These are phyloP conservation scores for Drosophila percnosoma DNA, from an alignment of 2,888 invertebrate species.

Conservation along the genomic window DNA sequence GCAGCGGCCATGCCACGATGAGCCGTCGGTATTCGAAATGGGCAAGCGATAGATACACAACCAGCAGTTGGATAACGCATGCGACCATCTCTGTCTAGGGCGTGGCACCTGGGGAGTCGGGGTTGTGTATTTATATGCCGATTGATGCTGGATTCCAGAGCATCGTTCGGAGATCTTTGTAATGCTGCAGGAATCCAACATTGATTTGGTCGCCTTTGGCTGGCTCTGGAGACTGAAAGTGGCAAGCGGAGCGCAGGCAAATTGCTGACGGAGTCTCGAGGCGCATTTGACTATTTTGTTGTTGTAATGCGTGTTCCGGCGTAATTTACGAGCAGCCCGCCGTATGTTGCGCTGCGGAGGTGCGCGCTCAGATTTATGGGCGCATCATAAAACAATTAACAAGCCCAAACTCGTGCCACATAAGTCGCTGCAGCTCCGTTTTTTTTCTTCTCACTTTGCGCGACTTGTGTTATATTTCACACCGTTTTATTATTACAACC, in stretches of 20 bases:
- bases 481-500: conserved; percentile 67
- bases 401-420: conserved; percentile 81
- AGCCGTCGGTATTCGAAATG: conserved; percentile 70
- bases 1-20: conserved; percentile 53
- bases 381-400: conserved; percentile 81
- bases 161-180: conserved; percentile 48
- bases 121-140: conserved; percentile 30
- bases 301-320: conserved; percentile 60
- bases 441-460: not conserved
- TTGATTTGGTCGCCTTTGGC: not conserved
- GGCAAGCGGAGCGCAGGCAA: conserved; percentile 46
- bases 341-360: conserved; percentile 63
- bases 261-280: conserved; percentile 36
- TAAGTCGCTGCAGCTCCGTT: conserved; percentile 64
- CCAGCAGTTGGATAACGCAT: conserved; percentile 60
- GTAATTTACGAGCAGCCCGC: conserved; percentile 69
- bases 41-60: conserved; percentile 58
- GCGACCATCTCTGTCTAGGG: conserved; percentile 48
- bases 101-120: conserved; percentile 52
- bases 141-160: conserved; percentile 67
- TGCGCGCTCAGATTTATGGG: conserved; percentile 71
- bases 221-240: not conserved
- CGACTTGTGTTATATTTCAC: conserved; percentile 75
- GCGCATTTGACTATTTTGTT: conserved; percentile 65
- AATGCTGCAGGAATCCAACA: conserved; percentile 38